phyloP scores from a whole-genome alignment of 2,888 invertebrate species.

The Sinohyriopsis cumingii region DNA sequence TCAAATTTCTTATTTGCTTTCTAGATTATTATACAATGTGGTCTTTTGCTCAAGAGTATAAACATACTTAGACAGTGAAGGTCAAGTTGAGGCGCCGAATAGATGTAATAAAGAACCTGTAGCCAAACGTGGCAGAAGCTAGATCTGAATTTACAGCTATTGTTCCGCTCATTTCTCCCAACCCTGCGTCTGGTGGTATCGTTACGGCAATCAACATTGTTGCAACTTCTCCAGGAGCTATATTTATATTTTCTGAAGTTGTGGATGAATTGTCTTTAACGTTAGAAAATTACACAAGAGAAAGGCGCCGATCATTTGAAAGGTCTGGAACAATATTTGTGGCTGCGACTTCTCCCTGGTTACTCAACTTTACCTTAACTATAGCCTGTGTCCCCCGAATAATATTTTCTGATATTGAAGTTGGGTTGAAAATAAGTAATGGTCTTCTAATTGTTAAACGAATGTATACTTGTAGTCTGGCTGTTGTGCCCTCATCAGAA shows the following conservation, averaged over 20 bases:
- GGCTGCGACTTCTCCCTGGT: conserved; percentile 39
- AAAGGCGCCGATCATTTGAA: conserved; percentile 32
- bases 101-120: conserved; percentile 37
- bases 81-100: conserved; percentile 30
- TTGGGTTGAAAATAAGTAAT: conserved; percentile 13
- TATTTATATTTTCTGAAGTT: conserved; percentile 6
- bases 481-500: conserved; percentile 18
- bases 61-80: conserved; percentile 35
- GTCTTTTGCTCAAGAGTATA: no score
- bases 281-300: conserved; percentile 35
- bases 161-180: conserved; percentile 33
- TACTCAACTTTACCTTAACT: conserved; percentile 33
- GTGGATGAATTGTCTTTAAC: neutral
- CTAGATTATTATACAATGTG: no score
- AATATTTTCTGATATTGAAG: conserved; percentile 14
- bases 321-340: conserved; percentile 25
- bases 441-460: conserved; percentile 25
- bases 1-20: no score
- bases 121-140: conserved; percentile 15
- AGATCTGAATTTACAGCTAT: conserved; percentile 30
- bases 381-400: conserved; percentile 23
- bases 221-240: conserved; percentile 23
- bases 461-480: conserved; percentile 19
- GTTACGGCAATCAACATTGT: conserved; percentile 29
- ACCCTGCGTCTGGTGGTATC: conserved; percentile 11